Evolutionary conservation across 2,113 vertebrate species (phyloP), one percentile per base, ranked within the genome.

Genomic region (Paratilapia polleni): DNA sequence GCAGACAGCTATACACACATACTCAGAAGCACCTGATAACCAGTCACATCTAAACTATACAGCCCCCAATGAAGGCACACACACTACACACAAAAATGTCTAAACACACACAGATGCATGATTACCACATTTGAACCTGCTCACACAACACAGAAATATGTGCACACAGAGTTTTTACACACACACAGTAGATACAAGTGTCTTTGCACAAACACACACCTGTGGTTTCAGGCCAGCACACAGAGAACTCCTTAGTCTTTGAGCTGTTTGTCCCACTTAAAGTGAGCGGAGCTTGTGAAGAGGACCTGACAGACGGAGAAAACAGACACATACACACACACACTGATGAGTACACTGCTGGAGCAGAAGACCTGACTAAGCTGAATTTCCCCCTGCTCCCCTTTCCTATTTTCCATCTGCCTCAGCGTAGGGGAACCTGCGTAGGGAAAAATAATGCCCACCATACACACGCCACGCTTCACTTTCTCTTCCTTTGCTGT

Each of bases 351-450:
- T 90, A 90, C 87, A 90, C 85, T 78, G 73, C 83, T 88, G 92
- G 86, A 93, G 83, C 89, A 94, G 91, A 94, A 94, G 90, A 94
- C 93, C 94, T 95, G 94, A 94, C 90, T 94, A 94, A 94, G 94
- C 94, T 94, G 88, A 93, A 94, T 94, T 94, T 90, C 84, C 82
- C 93, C 89, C 92, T 90, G 89, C 94, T 94, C 94, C 89, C 89
- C 92, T 95, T 95, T 95, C 94, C 89, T 89, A 95, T 95, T 94
- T 95, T 95, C 94, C 93, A 94, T 95, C 90, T 94, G 94, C 92
- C 91, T 95, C 93, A 94, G 94, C 94, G 84, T 43, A 94, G 92
- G 88, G 92, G 94, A 94, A 94, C 94, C 94, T 94, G 91, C 91
- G 81, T 86, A 88, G 90, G 91, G 93, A 91, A 94, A 93, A 94